Conservation (phyloP, 2,797 vertebrate species). For the Naso thynnoides region DNA sequence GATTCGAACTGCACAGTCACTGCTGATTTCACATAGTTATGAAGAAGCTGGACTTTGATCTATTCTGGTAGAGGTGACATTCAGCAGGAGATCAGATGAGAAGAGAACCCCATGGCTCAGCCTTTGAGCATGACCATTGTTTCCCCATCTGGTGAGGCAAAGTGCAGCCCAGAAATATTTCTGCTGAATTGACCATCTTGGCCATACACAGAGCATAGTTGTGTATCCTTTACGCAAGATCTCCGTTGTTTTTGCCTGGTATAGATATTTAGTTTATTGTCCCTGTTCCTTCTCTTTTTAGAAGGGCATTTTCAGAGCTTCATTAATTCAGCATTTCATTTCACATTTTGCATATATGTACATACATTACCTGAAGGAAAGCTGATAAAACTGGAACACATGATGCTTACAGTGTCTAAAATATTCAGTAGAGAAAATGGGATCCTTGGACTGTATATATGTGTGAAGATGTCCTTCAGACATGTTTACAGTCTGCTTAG, state of each 20-base stretch:
- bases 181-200: conserved; percentile 51
- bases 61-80: conserved; percentile 82
- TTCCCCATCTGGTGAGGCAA: conserved; percentile 79
- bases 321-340: conserved; percentile 4
- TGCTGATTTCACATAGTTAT: conserved; percentile 28
- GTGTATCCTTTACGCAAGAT: background rate
- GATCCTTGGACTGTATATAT: no score
- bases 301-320: background rate
- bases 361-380: background rate
- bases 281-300: background rate
- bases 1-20: background rate
- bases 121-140: conserved; percentile 78
- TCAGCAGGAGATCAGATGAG: conserved; percentile 80
- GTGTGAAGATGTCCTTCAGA: no score
- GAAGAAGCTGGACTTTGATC: conserved; percentile 62
- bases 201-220: background rate
- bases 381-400: background rate
- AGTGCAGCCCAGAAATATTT: conserved; percentile 60
- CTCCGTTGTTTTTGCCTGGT: background rate
- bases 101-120: conserved; percentile 69
- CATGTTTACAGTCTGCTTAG: no score
- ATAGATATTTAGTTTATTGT: background rate
- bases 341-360: background rate
- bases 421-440: conserved; percentile 31
- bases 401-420: conserved; percentile 13